A percentile compares a stretch with the other conserved stretches of the same genome.
These are phyloP conservation scores for Anguilla obscura DNA, from an alignment of 2,797 vertebrate species.

Conservation along the genomic window DNA sequence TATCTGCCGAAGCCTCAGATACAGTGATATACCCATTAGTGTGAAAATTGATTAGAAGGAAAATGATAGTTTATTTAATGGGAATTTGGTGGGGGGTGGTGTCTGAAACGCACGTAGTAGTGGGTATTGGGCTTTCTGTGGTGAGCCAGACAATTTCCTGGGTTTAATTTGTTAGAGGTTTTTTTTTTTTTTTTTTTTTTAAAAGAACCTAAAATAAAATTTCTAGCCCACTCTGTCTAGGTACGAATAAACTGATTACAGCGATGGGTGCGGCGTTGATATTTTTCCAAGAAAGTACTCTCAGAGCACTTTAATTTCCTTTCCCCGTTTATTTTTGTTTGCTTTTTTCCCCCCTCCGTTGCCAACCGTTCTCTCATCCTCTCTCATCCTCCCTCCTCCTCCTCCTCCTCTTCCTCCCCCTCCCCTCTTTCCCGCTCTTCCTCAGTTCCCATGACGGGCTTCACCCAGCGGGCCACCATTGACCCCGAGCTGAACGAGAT, in stretches of 20 bases:
- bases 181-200: neutral
- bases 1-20: neutral
- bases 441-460: constrained; percentile 97
- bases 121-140: neutral
- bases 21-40: neutral
- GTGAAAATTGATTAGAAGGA: neutral
- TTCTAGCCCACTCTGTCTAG: neutral
- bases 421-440: constrained; percentile 13
- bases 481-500: constrained; percentile 98
- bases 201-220: neutral
- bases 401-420: neutral
- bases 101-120: neutral
- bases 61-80: neutral
- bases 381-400: neutral
- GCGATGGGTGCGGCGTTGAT: neutral
- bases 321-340: neutral
- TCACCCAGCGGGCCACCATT: constrained; percentile 97
- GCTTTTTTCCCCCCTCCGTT: neutral
- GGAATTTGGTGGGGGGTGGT: neutral
- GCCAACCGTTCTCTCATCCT: neutral
- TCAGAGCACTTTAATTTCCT: constrained; percentile 16
- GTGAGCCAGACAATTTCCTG: neutral
- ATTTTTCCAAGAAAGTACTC: neutral
- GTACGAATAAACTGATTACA: neutral
- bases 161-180: neutral